phyloP scores from a whole-genome alignment of 37 sponge, comb jelly and placozoan species.

The Hexactinellida sp. region DNA sequence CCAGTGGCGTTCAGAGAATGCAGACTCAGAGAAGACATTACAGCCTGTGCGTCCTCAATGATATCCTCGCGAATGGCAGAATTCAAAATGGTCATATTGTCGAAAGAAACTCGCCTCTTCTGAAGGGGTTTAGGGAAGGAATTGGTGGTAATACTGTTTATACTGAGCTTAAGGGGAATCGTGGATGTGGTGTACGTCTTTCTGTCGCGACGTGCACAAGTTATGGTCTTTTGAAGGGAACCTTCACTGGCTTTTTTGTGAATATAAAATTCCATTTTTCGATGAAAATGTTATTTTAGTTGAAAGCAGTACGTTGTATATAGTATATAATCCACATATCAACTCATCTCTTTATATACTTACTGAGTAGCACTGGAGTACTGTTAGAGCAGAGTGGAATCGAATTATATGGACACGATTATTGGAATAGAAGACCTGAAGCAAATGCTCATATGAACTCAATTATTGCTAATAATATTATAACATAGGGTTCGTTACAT shows the following conservation, averaged over 20 bases:
- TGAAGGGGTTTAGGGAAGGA: background rate
- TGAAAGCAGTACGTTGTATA: no score
- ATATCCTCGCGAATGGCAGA: background rate
- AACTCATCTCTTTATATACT: no score
- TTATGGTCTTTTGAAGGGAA: background rate
- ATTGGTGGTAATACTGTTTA: background rate
- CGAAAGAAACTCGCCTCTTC: background rate
- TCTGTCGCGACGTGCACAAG: background rate
- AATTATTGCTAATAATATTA: no score
- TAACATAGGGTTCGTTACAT: no score
- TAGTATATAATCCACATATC: no score
- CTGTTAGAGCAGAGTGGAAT: no score
- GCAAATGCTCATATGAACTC: no score
- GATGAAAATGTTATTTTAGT: background rate
- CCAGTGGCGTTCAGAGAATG: background rate
- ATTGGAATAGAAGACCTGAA: no score
- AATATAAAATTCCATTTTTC: background rate
- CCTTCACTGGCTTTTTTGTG: background rate
- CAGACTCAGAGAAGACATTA: background rate
- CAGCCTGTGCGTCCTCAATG: background rate
- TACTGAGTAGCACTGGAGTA: no score
- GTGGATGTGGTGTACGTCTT: background rate
- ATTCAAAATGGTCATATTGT: background rate
- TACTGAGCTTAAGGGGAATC: background rate
- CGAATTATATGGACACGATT: no score